A percentile compares a stretch with the other conserved stretches of the same genome.
Conservation (phyloP, 2,797 vertebrate genomes). For the Schizopygopsis malacanthus region DNA sequence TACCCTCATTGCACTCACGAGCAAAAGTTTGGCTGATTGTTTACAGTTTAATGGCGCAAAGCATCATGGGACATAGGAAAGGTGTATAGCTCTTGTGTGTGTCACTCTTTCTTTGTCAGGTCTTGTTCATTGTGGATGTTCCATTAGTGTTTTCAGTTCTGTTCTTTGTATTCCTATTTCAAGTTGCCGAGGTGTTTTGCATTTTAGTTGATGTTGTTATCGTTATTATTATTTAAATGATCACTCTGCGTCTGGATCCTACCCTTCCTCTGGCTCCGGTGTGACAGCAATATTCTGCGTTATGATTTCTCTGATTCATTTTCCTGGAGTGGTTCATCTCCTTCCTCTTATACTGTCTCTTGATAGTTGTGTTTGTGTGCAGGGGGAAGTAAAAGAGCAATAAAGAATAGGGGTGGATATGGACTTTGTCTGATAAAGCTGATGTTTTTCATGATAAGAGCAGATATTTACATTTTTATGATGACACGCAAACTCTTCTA, state of each 20-base stretch:
- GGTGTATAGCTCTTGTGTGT: not conserved
- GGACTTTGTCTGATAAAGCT: conserved; percentile 12
- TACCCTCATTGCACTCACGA: not conserved
- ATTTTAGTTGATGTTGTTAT: not conserved
- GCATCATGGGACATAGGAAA: not conserved
- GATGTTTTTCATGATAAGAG: conserved; percentile 14
- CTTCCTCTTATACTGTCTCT: not conserved
- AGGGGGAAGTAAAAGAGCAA: not conserved
- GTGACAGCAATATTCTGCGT: not conserved
- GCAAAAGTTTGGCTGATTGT: not conserved
- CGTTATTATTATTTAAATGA: conserved; percentile 9
- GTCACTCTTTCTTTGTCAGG: not conserved
- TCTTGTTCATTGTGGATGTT: not conserved
- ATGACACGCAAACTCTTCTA: not conserved
- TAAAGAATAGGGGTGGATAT: conserved; percentile 13
- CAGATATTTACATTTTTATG: conserved; percentile 37
- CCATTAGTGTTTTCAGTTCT: not conserved
- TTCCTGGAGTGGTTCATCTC: not conserved
- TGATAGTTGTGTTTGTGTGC: not conserved
- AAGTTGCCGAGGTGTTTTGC: not conserved
- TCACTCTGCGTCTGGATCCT: not conserved
- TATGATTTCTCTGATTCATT: not conserved
- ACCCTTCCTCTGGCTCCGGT: not conserved
- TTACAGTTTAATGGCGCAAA: not conserved
- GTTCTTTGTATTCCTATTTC: not conserved